Base-by-base conservation (phyloP, 2,113 vertebrate genomes). In the Myiagra hebetior region DNA sequence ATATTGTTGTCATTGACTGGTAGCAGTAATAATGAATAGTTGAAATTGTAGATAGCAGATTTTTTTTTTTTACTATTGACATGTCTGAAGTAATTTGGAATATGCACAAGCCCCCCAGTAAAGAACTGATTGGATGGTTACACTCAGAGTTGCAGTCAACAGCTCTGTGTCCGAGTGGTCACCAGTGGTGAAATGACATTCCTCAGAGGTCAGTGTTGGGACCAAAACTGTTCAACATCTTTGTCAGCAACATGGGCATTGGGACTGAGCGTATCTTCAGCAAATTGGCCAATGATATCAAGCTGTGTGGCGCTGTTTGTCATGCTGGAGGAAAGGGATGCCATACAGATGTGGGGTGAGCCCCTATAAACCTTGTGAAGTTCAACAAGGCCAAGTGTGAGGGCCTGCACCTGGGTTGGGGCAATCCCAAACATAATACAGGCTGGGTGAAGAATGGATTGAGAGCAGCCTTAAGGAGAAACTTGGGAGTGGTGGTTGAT, bases 211-310 rank as follows among this genome's bases (percentile, higher is more conserved):
- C 5, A 5, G 35, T 39, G 21, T 2, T 33, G 42, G 56, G 44
- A 63, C 44, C 7, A 16, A 10, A 1, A 1, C 50, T 46, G 26
- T 60, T 74, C 20, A 67, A 60, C 39, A 24, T 11, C 35, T 49
- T 49, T 44, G 18, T 37, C 47, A 62, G 55, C 6, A 9, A 9
- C 41, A 28, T 21, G 15, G 44, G 33, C 21, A 10, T 7, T 8
- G 13, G 50, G 37, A 35, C 14, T 31, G 44, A 70, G 39, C 15
- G 21, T 26, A 24, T 13, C 56, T 44, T 28, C 33, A 46, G 28
- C 30, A 33, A 57, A 69, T 0, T 46, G 37, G 50, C 6, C 30
- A 10, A 9, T 0, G 2, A 22, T 30, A n/a, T 7, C 15, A 19
- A 27, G 28, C 8, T 47, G 6, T 28, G n/a, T 33, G 39, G 17